phyloP scores from a whole-genome alignment of 2,113 vertebrate species.

The Fukomys damarensis region DNA sequence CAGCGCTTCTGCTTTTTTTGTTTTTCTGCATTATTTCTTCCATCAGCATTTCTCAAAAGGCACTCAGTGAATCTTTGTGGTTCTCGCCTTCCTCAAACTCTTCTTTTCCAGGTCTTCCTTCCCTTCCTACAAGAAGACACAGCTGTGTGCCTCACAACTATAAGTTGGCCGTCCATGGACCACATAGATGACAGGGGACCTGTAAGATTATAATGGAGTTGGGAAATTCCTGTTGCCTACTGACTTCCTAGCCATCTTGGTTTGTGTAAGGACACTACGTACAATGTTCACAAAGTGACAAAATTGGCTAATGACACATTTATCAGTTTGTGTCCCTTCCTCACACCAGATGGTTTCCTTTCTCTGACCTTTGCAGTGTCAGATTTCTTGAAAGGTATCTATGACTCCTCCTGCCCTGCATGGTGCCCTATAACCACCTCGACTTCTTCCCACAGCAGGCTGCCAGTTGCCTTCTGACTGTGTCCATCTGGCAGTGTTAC shows the following conservation, averaged over 20 bases:
- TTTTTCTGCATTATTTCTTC: slow-evolving; percentile 14
- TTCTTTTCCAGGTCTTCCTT: neutral
- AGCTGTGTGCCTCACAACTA: neutral
- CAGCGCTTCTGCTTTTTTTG: neutral
- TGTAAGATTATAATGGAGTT: neutral
- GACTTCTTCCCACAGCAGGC: neutral
- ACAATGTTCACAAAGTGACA: neutral
- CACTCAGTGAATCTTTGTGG: neutral
- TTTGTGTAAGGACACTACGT: neutral
- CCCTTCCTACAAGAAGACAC: neutral
- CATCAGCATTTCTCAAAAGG: neutral
- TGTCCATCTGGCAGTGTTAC: neutral
- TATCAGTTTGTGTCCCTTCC: neutral
- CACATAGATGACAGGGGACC: neutral
- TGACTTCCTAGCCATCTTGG: neutral
- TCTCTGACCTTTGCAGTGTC: neutral
- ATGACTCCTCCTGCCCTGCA: neutral
- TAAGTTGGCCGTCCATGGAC: neutral
- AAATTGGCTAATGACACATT: neutral
- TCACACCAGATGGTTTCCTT: neutral
- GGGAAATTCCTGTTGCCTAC: neutral
- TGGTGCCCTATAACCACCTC: neutral
- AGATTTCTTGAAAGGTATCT: neutral
- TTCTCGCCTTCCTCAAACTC: neutral
- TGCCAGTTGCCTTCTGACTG: neutral